Base-by-base conservation (phyloP, 92 coral and sea anemone species). In the Isaurus tuberculatus region DNA sequence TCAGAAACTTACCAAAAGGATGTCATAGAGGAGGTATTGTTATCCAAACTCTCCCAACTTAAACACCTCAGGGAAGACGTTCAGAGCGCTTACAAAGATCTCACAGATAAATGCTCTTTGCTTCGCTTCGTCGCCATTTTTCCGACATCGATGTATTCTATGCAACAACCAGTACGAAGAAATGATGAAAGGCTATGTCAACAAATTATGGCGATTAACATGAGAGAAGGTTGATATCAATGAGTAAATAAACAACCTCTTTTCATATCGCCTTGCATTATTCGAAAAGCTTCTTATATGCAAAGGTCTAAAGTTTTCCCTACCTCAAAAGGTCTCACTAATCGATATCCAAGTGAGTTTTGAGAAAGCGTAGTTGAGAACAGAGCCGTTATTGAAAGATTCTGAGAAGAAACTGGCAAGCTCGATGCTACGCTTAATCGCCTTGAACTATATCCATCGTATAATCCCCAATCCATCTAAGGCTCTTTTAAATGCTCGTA, bases 381-480 rank as follows among this genome's bases (percentile, higher is more conserved):
- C 23, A 23, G 34, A 63, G 31, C 31, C 29, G 13, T 4, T 23
- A 23, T 63, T 63, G 33, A 2, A 23, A 63, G 68, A 63, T 63
- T 28, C 32, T 63, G 43, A 70, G 23, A 82, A 82, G 44, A 79
- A 82, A 68, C 46, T 82, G 40, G 33, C 86, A 29, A 19, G 65
- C 9, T 72, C 86, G 7, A 82, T 79, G 8, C 69, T 70, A 70
- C 79, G 79, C 37, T 69, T 81, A 33, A 72, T 84, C 31, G 81
- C 81, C 20, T 46, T 84, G 87, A 84, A 84, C 61, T 84, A 84
- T 69, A 84, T 84, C 73, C 40, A 84, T 53, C 70, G 43, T n/a
- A 72, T 55, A 58, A 72, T 81, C 81, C 87, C 87, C 3, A 61
- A 83, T 70, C 87, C 87, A 84, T 73, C 81, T 30, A 84, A 72